Evolutionary conservation across 2,888 invertebrate species (phyloP).

Genomic region (Boloria euphrosyne): DNA sequence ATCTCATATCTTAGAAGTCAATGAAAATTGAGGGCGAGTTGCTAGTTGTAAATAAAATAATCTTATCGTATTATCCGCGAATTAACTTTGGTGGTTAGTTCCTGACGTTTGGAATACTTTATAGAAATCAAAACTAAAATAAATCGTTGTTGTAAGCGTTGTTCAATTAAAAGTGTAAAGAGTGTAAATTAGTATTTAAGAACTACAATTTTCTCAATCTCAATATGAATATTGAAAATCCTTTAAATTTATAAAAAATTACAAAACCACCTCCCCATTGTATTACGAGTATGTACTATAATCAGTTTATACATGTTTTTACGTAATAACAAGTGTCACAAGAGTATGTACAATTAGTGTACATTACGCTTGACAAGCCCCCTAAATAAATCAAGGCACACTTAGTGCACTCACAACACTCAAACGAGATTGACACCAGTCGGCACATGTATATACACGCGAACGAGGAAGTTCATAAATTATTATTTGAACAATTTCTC

Average conservation of each 20-base stretch:
- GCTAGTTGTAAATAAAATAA: no score
- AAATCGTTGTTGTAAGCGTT: no score
- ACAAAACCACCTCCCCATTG: neutral
- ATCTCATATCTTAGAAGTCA: no score
- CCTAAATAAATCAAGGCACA: constrained; percentile 36
- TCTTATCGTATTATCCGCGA: no score
- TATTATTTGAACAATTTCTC: constrained; percentile 62
- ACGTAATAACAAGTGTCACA: constrained; percentile 15
- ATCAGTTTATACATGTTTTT: neutral
- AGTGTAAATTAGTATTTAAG: no score
- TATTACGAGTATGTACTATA: constrained; percentile 1
- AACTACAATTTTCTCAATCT: no score
- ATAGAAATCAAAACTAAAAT: no score
- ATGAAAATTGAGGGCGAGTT: no score
- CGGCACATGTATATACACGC: constrained; percentile 47
- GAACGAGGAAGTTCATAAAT: constrained; percentile 62
- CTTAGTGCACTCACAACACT: constrained; percentile 46
- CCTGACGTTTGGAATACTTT: no score
- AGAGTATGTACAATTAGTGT: constrained; percentile 10
- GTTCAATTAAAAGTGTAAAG: no score
- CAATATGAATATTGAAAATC: no score
- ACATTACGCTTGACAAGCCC: constrained; percentile 11
- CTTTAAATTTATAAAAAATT: neutral
- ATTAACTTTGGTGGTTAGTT: no score
- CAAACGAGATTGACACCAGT: constrained; percentile 51